Conservation (phyloP, 2,888 invertebrate species). For the Stratiomys singularior region DNA sequence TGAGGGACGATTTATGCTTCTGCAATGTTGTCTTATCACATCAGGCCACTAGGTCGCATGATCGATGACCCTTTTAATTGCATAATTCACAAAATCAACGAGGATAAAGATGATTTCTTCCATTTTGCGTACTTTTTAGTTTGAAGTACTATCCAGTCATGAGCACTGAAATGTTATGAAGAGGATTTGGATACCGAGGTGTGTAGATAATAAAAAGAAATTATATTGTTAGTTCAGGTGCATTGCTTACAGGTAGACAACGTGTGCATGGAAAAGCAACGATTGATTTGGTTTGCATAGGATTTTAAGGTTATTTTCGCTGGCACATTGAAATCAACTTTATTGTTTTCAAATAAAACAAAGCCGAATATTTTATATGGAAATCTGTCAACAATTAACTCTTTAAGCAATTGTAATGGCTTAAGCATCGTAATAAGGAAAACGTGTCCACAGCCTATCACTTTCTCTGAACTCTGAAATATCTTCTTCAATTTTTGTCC, state of each 20-base stretch:
- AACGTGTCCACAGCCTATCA: too few relatives aligned
- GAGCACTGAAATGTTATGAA: neutral
- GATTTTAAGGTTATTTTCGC: too few relatives aligned
- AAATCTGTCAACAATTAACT: too few relatives aligned
- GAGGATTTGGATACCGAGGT: neutral
- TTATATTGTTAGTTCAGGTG: neutral
- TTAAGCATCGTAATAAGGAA: too few relatives aligned
- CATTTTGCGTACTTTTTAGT: neutral
- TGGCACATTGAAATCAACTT: too few relatives aligned
- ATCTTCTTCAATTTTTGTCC: too few relatives aligned
- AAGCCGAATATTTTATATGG: too few relatives aligned
- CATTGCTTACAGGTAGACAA: neutral
- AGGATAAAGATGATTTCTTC: neutral
- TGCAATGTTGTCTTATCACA: neutral
- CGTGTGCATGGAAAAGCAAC: neutral
- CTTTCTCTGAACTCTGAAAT: too few relatives aligned
- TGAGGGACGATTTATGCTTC: neutral
- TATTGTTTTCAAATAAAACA: too few relatives aligned
- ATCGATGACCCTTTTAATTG: conserved; percentile 6
- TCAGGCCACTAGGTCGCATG: neutral
- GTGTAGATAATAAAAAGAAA: neutral
- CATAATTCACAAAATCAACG: neutral
- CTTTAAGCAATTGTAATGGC: too few relatives aligned
- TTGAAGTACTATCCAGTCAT: neutral
- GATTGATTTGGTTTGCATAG: too few relatives aligned